A percentile compares a stretch with the other conserved stretches of the same genome.
phyloP scores from a whole-genome alignment of 2,888 invertebrate genomes.

The Oligia fasciuncula region DNA sequence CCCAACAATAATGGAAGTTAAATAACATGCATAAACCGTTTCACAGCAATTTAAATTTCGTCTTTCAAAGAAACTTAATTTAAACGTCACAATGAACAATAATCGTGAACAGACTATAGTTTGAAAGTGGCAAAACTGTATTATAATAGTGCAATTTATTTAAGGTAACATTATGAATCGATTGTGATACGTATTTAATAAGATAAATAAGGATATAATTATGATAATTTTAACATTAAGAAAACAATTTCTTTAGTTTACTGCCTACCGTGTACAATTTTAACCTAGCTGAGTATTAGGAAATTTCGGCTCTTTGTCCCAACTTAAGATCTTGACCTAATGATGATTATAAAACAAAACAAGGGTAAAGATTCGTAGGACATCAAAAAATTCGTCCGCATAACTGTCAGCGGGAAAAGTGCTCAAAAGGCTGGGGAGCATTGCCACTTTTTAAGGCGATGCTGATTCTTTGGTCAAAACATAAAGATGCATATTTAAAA shows the following conservation, averaged over 20 bases:
- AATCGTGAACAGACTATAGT: slow-evolving; percentile 44
- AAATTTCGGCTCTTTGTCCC: not conserved
- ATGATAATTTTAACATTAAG: slow-evolving; percentile 31
- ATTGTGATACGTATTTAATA: slow-evolving; percentile 86
- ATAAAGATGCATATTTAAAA: not conserved
- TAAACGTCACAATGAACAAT: slow-evolving; percentile 45
- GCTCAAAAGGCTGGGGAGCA: not conserved
- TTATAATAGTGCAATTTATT: slow-evolving; percentile 68
- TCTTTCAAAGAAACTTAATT: slow-evolving; percentile 55
- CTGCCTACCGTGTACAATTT: slow-evolving; percentile 10
- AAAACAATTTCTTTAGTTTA: slow-evolving; percentile 4
- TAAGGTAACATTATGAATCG: slow-evolving; percentile 79
- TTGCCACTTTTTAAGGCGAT: not conserved
- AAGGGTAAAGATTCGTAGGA: not conserved
- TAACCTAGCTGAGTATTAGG: not conserved
- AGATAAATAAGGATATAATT: slow-evolving; percentile 56
- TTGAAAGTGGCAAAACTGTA: slow-evolving; percentile 52
- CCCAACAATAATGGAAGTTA: slow-evolving; percentile 38
- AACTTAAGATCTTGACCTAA: not conserved
- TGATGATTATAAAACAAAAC: not conserved
- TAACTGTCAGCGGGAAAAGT: not conserved
- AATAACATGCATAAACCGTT: slow-evolving; percentile 29
- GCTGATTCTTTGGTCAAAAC: not conserved
- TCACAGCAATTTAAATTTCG: slow-evolving; percentile 40
- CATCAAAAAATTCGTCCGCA: not conserved